Evolutionary conservation across 2,113 vertebrate species (phyloP).

Genomic region (Mystacornis crossleyi): DNA sequence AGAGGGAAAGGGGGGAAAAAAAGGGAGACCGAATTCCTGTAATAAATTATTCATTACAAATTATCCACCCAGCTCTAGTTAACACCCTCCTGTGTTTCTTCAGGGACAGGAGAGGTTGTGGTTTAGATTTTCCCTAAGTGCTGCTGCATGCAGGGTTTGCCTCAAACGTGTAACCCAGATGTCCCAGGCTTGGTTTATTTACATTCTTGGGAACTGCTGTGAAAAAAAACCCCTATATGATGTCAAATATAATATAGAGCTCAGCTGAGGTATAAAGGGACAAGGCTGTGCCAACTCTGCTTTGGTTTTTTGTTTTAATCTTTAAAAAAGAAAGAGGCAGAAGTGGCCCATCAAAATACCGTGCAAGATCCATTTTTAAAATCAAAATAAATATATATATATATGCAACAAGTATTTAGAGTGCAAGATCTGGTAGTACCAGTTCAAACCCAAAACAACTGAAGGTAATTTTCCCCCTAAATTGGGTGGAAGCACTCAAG

Average conservation of each 20-base stretch:
- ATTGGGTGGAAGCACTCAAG: neutral
- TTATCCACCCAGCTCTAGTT: conserved; percentile 57
- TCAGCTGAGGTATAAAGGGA: conserved; percentile 11
- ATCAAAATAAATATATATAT: neutral
- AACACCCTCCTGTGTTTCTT: conserved; percentile 57
- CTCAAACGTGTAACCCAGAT: conserved; percentile 89
- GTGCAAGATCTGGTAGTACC: neutral
- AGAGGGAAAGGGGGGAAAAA: neutral
- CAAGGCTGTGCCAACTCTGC: neutral
- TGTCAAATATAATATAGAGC: conserved; percentile 74
- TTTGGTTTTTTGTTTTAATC: neutral
- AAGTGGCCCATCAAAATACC: neutral
- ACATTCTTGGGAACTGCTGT: conserved; percentile 82
- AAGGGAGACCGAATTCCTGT: neutral
- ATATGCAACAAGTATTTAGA: neutral
- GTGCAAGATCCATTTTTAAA: neutral
- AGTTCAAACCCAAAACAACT: neutral
- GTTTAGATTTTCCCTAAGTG: conserved; percentile 63
- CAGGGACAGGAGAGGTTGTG: conserved; percentile 33
- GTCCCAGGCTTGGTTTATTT: conserved; percentile 87
- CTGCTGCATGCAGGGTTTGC: conserved; percentile 62
- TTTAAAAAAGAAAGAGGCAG: neutral
- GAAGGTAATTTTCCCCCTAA: neutral
- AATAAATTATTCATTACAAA: conserved; percentile 58
- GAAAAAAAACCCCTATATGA: conserved; percentile 54